Evolutionary conservation across 2,797 vertebrate genomes (phyloP).

Genomic region (Onychomys arenicola): DNA sequence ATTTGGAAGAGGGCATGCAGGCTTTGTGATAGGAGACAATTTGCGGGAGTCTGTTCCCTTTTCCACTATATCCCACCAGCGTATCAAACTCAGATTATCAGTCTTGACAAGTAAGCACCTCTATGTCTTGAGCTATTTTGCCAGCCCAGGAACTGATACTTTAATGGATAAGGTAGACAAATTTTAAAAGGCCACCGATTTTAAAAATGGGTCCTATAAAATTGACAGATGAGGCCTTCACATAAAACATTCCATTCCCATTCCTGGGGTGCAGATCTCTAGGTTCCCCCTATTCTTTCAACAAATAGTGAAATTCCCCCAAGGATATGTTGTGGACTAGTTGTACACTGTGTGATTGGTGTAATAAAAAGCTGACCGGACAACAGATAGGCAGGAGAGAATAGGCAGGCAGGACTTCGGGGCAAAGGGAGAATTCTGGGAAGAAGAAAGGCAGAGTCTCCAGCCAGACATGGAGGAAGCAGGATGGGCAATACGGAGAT

Average conservation of each 20-base stretch:
- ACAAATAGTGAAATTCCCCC: background rate
- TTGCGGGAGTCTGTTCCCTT: background rate
- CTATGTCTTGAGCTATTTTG: background rate
- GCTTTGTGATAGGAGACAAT: background rate
- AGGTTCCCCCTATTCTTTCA: background rate
- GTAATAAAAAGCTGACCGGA: background rate
- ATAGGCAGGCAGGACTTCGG: background rate
- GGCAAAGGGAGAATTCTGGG: background rate
- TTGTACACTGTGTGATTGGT: background rate
- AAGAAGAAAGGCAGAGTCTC: background rate
- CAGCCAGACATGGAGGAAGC: background rate
- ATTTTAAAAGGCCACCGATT: constrained; percentile 17
- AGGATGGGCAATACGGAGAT: background rate
- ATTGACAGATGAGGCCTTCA: constrained; percentile 21
- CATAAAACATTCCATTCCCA: background rate
- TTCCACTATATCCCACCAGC: background rate
- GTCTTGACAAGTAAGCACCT: background rate
- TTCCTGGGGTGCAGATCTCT: background rate
- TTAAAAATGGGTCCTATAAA: background rate
- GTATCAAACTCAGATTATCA: background rate
- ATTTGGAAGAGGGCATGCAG: background rate
- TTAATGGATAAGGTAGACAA: background rate
- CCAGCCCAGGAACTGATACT: background rate
- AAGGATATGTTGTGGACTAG: background rate
- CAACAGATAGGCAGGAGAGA: background rate